phyloP scores from a whole-genome alignment of 37 sponge, comb jelly and placozoan species.

The Aphrocallistes beatrix region DNA sequence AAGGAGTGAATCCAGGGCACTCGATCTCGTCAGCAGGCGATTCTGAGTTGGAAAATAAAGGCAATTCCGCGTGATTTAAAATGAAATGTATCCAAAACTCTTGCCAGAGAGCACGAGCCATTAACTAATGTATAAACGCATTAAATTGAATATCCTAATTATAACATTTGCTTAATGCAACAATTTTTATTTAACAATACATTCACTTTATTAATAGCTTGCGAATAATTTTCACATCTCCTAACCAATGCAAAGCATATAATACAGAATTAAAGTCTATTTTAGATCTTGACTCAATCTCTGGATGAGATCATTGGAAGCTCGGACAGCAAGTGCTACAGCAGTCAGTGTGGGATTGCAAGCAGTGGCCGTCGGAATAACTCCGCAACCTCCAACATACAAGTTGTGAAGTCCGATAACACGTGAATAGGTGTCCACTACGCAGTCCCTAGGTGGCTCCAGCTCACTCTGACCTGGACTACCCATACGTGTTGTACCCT shows the following conservation, averaged over 20 bases:
- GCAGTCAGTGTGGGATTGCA: conserved; percentile 39
- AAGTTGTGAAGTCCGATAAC: conserved; percentile 32
- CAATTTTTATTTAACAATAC: no score
- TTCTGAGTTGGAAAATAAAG: not conserved
- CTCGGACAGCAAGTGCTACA: conserved; percentile 33
- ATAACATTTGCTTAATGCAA: no score
- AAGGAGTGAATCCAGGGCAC: not conserved
- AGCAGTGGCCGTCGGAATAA: conserved; percentile 40
- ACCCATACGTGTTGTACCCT: conserved; percentile 46
- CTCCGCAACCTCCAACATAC: conserved; percentile 35
- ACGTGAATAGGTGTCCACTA: conserved; percentile 29
- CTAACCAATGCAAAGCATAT: no score
- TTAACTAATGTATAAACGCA: no score
- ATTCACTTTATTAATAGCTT: no score
- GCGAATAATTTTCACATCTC: no score
- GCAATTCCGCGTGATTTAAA: not conserved
- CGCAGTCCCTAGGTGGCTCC: not conserved
- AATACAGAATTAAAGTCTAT: no score
- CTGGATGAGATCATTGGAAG: conserved; percentile 4
- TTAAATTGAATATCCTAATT: no score
- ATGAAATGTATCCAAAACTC: not conserved
- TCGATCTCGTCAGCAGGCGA: not conserved
- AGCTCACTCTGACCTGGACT: not conserved
- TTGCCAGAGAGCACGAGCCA: conserved; percentile 8
- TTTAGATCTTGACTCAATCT: no score